phyloP scores from a whole-genome alignment of 2,888 invertebrate genomes.

The Stegophylla sp. region DNA sequence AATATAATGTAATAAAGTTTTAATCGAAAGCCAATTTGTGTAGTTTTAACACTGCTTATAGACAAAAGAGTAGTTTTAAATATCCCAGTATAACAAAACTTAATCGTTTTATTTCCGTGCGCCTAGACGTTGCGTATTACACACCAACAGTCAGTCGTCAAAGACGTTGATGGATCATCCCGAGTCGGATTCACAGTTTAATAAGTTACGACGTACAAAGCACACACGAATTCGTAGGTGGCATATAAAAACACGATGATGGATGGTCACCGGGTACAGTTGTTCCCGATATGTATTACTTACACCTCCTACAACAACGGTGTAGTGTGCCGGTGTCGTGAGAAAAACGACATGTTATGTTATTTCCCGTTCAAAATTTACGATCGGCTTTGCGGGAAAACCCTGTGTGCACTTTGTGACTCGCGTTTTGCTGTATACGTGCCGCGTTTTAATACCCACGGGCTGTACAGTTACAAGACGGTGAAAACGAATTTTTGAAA shows the following conservation, averaged over 20 bases:
- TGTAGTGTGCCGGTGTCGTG: neutral
- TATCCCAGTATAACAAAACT: neutral
- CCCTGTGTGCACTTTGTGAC: neutral
- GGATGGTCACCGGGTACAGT: neutral
- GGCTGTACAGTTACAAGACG: too few relatives aligned
- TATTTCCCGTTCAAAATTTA: conserved; percentile 2
- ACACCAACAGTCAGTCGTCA: neutral
- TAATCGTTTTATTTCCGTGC: neutral
- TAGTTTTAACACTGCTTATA: too few relatives aligned
- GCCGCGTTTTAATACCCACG: too few relatives aligned
- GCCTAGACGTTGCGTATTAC: too few relatives aligned
- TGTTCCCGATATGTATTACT: neutral
- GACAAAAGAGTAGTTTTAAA: too few relatives aligned
- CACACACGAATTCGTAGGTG: neutral
- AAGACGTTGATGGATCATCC: conserved; percentile 41
- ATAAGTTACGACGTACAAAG: neutral
- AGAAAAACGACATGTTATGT: neutral
- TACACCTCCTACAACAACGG: too few relatives aligned
- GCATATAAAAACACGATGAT: neutral
- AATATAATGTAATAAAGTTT: too few relatives aligned
- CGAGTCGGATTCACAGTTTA: neutral
- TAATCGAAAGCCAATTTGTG: too few relatives aligned
- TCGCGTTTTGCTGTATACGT: too few relatives aligned
- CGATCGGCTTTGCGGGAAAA: neutral
- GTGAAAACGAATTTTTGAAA: too few relatives aligned